These are phyloP conservation scores for Diaphora mendica DNA, from an alignment of 2,888 invertebrate genomes.

Conservation along the genomic window DNA sequence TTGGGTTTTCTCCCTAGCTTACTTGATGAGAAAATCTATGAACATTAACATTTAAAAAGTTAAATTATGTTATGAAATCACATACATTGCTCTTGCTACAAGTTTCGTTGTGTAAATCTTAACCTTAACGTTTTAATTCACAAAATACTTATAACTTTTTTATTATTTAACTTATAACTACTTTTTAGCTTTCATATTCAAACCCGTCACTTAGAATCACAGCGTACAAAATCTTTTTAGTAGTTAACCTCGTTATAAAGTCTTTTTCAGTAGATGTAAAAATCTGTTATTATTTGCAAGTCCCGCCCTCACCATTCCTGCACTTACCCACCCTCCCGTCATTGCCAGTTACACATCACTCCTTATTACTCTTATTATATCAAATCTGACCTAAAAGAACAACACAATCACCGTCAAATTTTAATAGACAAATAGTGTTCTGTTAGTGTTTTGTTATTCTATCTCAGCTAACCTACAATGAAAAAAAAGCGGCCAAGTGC, in stretches of 20 bases:
- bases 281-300: conserved; percentile 33
- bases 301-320: conserved; percentile 16
- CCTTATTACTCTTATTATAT: conserved; percentile 46
- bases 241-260: conserved; percentile 27
- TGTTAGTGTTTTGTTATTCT: neutral
- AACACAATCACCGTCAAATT: conserved; percentile 72
- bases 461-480: neutral
- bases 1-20: too few relatives aligned
- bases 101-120: neutral
- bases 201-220: conserved; percentile 28
- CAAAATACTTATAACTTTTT: neutral
- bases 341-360: conserved; percentile 51
- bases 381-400: conserved; percentile 50
- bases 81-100: neutral
- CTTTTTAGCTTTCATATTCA: neutral
- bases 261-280: conserved; percentile 29
- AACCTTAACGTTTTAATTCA: neutral
- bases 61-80: neutral
- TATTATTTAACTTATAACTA: too few relatives aligned
- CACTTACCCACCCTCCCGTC: conserved; percentile 33
- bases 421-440: conserved; percentile 62
- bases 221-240: conserved; percentile 18
- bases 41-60: neutral
- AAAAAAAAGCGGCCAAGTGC: too few relatives aligned
- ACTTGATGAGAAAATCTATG: too few relatives aligned